Evolutionary conservation across 37 sponge, comb jelly and placozoan genomes (phyloP).

Genomic region (Hexactinellida sp.): DNA sequence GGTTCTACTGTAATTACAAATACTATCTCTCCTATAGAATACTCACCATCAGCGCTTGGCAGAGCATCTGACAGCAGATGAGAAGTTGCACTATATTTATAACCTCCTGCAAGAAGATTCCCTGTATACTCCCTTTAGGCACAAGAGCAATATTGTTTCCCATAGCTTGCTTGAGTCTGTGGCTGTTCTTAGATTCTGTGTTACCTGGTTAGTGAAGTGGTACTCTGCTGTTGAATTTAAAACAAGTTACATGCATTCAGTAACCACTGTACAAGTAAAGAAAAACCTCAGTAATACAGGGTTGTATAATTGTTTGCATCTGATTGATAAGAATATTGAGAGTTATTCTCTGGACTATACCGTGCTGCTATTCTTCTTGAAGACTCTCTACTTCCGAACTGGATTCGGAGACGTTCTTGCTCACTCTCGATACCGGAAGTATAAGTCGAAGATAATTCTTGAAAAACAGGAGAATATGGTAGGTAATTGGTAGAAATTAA

Average conservation of each 20-base stretch:
- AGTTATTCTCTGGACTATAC: background rate
- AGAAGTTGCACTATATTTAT: background rate
- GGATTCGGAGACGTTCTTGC: background rate
- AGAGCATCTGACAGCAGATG: background rate
- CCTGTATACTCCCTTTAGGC: background rate
- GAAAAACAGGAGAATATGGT: too few relatives aligned
- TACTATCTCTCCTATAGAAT: too few relatives aligned
- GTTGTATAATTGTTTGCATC: background rate
- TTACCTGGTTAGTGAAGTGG: background rate
- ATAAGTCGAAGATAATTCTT: too few relatives aligned
- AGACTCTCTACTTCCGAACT: background rate
- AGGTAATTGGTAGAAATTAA: background rate
- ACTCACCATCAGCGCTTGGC: background rate
- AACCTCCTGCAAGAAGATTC: background rate
- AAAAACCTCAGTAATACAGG: background rate
- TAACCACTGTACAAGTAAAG: background rate
- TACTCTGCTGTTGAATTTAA: background rate
- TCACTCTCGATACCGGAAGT: background rate
- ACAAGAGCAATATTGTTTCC: background rate
- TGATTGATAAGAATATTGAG: background rate
- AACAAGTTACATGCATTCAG: background rate
- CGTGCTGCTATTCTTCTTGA: background rate
- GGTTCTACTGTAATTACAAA: too few relatives aligned
- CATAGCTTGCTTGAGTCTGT: background rate
- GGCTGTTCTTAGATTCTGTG: background rate